These are phyloP conservation scores for Drosophila fungiperda DNA, from an alignment of 2,888 invertebrate genomes.

Conservation along the genomic window DNA sequence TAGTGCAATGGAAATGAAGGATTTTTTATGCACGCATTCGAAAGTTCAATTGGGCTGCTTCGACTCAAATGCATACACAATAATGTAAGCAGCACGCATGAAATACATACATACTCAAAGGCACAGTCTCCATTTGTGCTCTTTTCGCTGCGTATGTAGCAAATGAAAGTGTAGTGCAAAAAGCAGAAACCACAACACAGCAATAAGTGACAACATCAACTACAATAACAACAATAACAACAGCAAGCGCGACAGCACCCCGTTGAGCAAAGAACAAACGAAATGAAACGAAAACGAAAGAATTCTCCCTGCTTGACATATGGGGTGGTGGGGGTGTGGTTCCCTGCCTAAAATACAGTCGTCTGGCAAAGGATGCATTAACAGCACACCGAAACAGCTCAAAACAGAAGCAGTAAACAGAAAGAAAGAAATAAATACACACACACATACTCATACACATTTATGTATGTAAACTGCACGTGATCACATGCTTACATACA, in stretches of 20 bases:
- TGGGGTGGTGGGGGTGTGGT: slow-evolving; percentile 28
- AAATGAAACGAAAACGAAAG: slow-evolving; percentile 31
- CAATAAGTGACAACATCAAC: slow-evolving; percentile 31
- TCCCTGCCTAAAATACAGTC: slow-evolving; percentile 25
- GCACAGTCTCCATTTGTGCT: slow-evolving; percentile 36
- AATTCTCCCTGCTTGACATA: slow-evolving; percentile 30
- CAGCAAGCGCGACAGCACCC: slow-evolving; percentile 12
- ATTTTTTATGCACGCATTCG: not conserved
- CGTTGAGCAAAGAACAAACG: slow-evolving; percentile 23
- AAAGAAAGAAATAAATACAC: slow-evolving; percentile 9
- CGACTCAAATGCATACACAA: slow-evolving; percentile 24
- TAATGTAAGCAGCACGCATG: not conserved
- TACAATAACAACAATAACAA: slow-evolving; percentile 24
- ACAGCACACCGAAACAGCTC: slow-evolving; percentile 26
- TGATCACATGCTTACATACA: slow-evolving; percentile 33
- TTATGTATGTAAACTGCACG: slow-evolving; percentile 19
- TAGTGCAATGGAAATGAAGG: slow-evolving; percentile 5
- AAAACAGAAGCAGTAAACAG: slow-evolving; percentile 14
- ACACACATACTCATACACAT: not conserved
- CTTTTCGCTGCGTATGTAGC: slow-evolving; percentile 25
- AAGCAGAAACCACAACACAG: slow-evolving; percentile 29
- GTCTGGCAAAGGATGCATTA: slow-evolving; percentile 51
- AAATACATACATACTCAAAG: slow-evolving; percentile 11
- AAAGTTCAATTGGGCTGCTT: slow-evolving; percentile 26
- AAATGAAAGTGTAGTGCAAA: slow-evolving; percentile 51